A percentile compares a stretch with the other conserved stretches of the same genome.
phyloP scores from a whole-genome alignment of 2,888 invertebrate species.

The Agonopterix alstromeriana region DNA sequence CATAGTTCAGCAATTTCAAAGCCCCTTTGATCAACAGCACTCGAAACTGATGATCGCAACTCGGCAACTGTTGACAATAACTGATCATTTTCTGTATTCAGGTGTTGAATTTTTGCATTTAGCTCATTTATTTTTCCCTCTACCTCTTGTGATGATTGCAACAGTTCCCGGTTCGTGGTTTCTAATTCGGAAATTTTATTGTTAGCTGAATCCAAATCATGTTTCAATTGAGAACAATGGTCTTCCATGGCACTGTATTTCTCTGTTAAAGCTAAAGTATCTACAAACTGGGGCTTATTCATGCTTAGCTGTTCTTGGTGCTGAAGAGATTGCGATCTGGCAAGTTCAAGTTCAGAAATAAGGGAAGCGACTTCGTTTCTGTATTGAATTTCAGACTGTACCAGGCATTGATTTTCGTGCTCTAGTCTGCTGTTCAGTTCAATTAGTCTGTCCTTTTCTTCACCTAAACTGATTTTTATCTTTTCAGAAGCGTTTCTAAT shows the following conservation, averaged over 20 bases:
- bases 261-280: constrained; percentile 27
- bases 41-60: constrained; percentile 60
- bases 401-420: constrained; percentile 26
- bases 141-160: constrained; percentile 17
- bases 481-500: constrained; percentile 24
- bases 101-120: constrained; percentile 42
- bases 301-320: constrained; percentile 23
- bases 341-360: constrained; percentile 30
- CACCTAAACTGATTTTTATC: constrained; percentile 13
- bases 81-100: constrained; percentile 62
- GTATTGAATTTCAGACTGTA: constrained; percentile 25
- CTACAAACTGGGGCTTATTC: constrained; percentile 15
- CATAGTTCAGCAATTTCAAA: constrained; percentile 82
- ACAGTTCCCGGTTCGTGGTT: constrained; percentile 29
- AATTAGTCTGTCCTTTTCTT: constrained; percentile 13
- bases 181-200: constrained; percentile 48
- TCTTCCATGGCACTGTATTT: constrained; percentile 37
- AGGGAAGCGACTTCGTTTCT: constrained; percentile 27
- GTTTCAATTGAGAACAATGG: constrained; percentile 35
- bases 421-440: constrained; percentile 21
- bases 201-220: constrained; percentile 49
- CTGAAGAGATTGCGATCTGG: constrained; percentile 21
- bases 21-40: constrained; percentile 80
- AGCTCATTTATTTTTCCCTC: constrained; percentile 36
- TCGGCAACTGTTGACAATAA: constrained; percentile 63